Base-by-base conservation (phyloP, 2,113 vertebrate species). In the Stigmatopora argus region DNA sequence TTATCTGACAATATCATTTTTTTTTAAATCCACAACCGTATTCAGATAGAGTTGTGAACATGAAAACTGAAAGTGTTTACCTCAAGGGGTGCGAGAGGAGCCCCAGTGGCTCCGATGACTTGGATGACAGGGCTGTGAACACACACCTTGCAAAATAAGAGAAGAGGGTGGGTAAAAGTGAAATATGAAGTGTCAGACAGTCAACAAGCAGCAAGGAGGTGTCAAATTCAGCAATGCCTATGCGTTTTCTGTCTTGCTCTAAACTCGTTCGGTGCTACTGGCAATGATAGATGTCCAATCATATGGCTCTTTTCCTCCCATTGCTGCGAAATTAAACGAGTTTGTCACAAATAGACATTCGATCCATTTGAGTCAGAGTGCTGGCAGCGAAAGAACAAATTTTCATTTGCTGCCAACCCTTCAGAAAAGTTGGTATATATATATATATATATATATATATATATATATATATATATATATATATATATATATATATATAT, bases 31-130 rank as follows among this genome's bases (percentile, higher is more conserved):
- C 68, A 72, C 69, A 64, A 67, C 47, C 57, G 58, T 53, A 67
- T 31, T 31, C 23, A 31, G 53, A 56, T 67, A 57, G 57, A 52
- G 51, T 64, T 69, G 74, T 64, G 69, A 84, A 73, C 76, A 74
- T 70, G 69, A 76, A 75, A 83, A 73, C 46, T 45, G 61, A 71
- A 60, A 70, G 70, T 70, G 66, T 74, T 72, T 48, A 78, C 72
- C 72, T 75, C 63, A 31, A 75, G 74, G 72, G 76, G 73, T 53
- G 44, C 63, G 72, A 74, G 49, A 64, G 63, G 0, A 7, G 57
- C 72, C 60, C 15, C 48, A 67, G 66, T 0, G 10, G 58, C 71
- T 60, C 11, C 5, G 31, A 70, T 45, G 48, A 47, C 46, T 72
- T 31, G 7, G 65, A 60, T 48, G 62, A 68, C 41, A 72, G 68